Evolutionary conservation across 2,797 vertebrate genomes (phyloP).

Genomic region (Pantherophis vulpinus): DNA sequence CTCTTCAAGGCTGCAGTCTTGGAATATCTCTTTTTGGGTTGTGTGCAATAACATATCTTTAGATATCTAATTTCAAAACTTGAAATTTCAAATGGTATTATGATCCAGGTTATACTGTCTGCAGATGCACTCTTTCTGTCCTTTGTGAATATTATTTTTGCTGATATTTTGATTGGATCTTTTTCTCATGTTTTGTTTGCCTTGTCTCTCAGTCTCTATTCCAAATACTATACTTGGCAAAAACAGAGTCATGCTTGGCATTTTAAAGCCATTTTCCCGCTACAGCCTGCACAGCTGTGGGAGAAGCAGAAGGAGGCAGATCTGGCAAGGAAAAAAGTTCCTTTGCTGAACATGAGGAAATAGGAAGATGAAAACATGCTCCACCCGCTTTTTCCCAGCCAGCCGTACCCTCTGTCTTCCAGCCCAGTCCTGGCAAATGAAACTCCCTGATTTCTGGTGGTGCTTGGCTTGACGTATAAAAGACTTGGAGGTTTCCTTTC

Average conservation of each 20-base stretch:
- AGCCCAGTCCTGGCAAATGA: not conserved
- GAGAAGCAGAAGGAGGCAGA: not conserved
- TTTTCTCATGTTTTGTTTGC: not conserved
- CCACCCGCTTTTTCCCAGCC: not conserved
- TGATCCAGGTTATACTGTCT: not conserved
- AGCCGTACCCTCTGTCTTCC: not conserved
- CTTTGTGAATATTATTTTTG: not conserved
- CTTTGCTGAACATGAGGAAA: conserved; percentile 10
- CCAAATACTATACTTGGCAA: not conserved
- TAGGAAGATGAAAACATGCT: not conserved
- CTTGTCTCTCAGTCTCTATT: not conserved
- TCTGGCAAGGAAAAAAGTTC: conserved; percentile 21
- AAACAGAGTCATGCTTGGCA: not conserved
- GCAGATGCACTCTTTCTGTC: not conserved
- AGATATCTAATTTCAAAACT: not conserved
- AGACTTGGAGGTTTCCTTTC: not conserved
- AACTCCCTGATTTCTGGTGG: not conserved
- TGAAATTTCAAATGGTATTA: not conserved
- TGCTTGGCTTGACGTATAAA: not conserved
- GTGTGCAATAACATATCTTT: not conserved
- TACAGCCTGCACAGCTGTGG: not conserved
- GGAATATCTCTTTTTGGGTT: not conserved
- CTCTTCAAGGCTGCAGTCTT: not conserved
- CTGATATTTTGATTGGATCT: not conserved
- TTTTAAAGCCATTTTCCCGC: not conserved